Evolutionary conservation across 2,888 invertebrate genomes (phyloP).

Genomic region (Leptarthrus brevirostris): DNA sequence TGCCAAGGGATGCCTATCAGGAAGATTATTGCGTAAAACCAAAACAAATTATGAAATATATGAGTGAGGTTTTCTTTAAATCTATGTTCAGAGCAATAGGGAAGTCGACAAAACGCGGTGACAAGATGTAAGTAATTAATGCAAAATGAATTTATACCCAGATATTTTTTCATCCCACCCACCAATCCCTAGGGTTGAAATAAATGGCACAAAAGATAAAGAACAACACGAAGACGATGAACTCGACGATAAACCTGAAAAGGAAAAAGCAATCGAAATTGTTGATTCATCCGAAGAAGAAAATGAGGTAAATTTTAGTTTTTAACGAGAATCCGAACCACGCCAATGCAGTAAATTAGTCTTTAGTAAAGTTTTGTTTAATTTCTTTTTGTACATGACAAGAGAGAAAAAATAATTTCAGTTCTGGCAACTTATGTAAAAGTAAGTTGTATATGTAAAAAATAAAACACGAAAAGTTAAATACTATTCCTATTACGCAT

Average conservation of each 20-base stretch:
- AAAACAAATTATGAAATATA: constrained; percentile 75
- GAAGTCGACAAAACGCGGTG: constrained; percentile 71
- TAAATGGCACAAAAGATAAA: constrained; percentile 61
- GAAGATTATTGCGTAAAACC: constrained; percentile 79
- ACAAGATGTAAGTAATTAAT: constrained; percentile 59
- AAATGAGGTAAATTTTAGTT: constrained; percentile 12
- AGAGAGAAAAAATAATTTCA: too few species aligned
- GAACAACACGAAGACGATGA: constrained; percentile 57
- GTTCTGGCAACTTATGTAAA: too few species aligned
- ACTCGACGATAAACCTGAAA: constrained; percentile 38
- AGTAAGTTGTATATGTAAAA: too few species aligned
- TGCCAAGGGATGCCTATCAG: constrained; percentile 80
- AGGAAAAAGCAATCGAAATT: background rate
- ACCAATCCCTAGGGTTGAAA: constrained; percentile 69
- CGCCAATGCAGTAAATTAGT: too few species aligned
- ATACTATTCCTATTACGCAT: too few species aligned
- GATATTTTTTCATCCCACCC: too few species aligned
- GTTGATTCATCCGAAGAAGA: constrained; percentile 22
- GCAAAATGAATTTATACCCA: too few species aligned
- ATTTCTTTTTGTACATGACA: too few species aligned
- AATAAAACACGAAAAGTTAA: too few species aligned
- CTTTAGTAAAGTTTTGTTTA: too few species aligned
- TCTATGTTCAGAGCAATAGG: constrained; percentile 74
- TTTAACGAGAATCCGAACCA: too few species aligned
- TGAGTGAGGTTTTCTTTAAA: constrained; percentile 79